Percentiles rank a stretch among this genome's conserved stretches.
These are phyloP conservation scores for Serranus cabrilla DNA, from an alignment of 2,797 vertebrate species.

Conservation along the genomic window DNA sequence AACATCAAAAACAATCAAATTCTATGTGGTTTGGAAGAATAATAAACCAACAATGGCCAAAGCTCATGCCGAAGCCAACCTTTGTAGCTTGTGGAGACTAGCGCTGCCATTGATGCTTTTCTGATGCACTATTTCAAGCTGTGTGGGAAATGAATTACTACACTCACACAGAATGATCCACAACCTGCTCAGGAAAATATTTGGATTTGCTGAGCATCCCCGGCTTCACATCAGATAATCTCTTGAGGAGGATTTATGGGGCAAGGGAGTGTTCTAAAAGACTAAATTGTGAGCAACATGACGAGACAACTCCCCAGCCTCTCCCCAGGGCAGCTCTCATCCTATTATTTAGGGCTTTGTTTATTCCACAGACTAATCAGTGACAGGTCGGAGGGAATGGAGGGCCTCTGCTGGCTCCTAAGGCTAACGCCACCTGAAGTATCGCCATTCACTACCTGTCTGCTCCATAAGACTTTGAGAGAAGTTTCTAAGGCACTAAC, in stretches of 20 bases:
- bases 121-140: slow-evolving; percentile 71
- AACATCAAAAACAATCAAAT: slow-evolving; percentile 75
- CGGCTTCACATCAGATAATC: slow-evolving; percentile 84
- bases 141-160: slow-evolving; percentile 80
- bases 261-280: slow-evolving; percentile 83
- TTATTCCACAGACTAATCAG: slow-evolving; percentile 85
- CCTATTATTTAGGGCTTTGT: slow-evolving; percentile 85
- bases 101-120: slow-evolving; percentile 73
- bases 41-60: slow-evolving; percentile 77
- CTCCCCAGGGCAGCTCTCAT: slow-evolving; percentile 76
- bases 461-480: slow-evolving; percentile 48
- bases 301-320: slow-evolving; percentile 83
- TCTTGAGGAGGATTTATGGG: slow-evolving; percentile 85
- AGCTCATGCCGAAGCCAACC: slow-evolving; percentile 66
- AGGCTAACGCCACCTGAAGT: slow-evolving; percentile 75
- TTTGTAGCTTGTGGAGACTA: slow-evolving; percentile 71
- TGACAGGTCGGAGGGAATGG: slow-evolving; percentile 75
- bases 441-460: slow-evolving; percentile 75
- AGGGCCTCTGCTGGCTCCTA: slow-evolving; percentile 64
- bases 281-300: slow-evolving; percentile 85
- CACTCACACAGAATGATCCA: slow-evolving; percentile 82
- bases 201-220: slow-evolving; percentile 85
- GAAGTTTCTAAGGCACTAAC: slow-evolving; percentile 65
- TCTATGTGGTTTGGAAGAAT: slow-evolving; percentile 72
- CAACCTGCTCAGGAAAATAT: slow-evolving; percentile 86